Evolutionary conservation across 2,888 invertebrate genomes (phyloP).

Genomic region (Philereme vetulata): DNA sequence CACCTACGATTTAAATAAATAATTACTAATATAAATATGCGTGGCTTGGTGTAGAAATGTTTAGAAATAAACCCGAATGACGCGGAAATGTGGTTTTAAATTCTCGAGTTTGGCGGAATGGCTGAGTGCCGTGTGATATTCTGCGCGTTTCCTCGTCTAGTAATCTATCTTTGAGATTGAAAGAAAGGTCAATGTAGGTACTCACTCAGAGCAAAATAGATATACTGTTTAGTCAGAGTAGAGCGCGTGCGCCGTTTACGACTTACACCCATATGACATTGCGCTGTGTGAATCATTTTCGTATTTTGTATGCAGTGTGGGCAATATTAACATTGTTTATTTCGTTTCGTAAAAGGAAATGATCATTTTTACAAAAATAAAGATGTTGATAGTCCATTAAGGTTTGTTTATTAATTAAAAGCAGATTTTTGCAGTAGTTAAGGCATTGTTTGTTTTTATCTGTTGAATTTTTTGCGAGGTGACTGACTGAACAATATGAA

Average conservation of each 20-base stretch:
- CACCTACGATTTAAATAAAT: conserved; percentile 29
- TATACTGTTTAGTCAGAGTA: conserved; percentile 7
- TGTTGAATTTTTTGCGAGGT: conserved; percentile 22
- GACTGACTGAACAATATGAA: conserved; percentile 19
- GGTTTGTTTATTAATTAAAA: conserved; percentile 37
- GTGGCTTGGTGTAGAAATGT: conserved; percentile 13
- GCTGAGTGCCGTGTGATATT: conserved; percentile 35
- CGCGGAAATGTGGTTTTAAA: conserved; percentile 35
- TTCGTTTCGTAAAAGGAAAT: conserved; percentile 33
- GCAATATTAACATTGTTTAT: conserved; percentile 31
- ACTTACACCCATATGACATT: conserved; percentile 20
- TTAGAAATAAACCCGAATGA: conserved; percentile 38
- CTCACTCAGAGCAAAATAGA: conserved; percentile 25
- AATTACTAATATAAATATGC: conserved; percentile 29
- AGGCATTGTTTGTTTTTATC: conserved; percentile 31
- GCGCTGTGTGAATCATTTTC: conserved; percentile 35
- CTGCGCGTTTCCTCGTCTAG: conserved; percentile 32
- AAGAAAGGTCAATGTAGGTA: conserved; percentile 35
- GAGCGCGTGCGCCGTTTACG: conserved; percentile 5
- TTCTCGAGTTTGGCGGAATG: conserved; percentile 24
- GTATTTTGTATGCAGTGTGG: conserved; percentile 28
- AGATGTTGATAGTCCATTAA: conserved; percentile 31
- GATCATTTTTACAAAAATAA: conserved; percentile 35
- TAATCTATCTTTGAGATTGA: conserved; percentile 35
- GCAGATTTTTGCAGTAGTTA: conserved; percentile 29